A percentile compares a stretch with the other conserved stretches of the same genome.
These are phyloP conservation scores for Cossypha polioptera DNA, from an alignment of 2,797 vertebrate genomes.

Conservation along the genomic window DNA sequence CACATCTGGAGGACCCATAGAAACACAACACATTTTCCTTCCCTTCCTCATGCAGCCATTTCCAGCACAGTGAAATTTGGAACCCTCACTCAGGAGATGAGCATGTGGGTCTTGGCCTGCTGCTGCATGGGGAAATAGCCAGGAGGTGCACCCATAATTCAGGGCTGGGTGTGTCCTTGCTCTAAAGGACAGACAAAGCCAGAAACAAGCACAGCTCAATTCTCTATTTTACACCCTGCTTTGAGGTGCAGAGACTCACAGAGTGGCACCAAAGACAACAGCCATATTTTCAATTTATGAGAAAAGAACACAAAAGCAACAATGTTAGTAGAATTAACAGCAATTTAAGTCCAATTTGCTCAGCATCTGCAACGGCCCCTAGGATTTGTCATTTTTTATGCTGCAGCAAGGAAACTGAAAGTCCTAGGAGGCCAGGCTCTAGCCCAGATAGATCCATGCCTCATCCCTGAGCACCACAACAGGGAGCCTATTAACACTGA, in stretches of 20 bases:
- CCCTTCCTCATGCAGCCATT: background rate
- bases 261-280: background rate
- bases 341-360: background rate
- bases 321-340: background rate
- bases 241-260: background rate
- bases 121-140: background rate
- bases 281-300: background rate
- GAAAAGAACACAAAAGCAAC: background rate
- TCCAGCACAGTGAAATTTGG: background rate
- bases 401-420: background rate
- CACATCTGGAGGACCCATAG: background rate
- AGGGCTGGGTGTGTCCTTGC: background rate
- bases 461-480: constrained; percentile 23
- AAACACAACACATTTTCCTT: background rate
- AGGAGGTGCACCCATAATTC: background rate
- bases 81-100: background rate
- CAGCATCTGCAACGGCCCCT: background rate
- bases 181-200: background rate
- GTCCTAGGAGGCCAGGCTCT: background rate
- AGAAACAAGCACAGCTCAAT: background rate
- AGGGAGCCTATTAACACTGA: constrained; percentile 35
- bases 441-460: constrained; percentile 7
- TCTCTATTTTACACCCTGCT: background rate
- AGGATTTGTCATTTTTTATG: background rate
- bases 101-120: background rate